phyloP scores from a whole-genome alignment of 2,113 vertebrate genomes.

The Tragelaphus buxtoni region DNA sequence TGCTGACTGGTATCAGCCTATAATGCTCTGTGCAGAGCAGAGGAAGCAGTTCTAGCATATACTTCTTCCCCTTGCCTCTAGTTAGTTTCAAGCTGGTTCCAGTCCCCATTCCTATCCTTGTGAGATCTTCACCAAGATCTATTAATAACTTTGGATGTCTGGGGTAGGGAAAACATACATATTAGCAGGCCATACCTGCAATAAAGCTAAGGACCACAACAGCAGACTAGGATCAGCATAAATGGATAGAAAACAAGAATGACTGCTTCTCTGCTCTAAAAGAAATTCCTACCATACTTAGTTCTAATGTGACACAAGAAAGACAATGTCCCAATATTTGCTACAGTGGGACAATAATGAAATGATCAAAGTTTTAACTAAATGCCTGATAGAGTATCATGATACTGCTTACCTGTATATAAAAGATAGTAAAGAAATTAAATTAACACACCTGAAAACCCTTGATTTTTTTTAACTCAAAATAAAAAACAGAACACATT shows the following conservation, averaged over 20 bases:
- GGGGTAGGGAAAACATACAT: background rate
- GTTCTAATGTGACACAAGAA: constrained; percentile 12
- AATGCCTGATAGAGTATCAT: background rate
- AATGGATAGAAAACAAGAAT: background rate
- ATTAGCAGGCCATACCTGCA: background rate
- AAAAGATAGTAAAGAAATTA: constrained; percentile 6
- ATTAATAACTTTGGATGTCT: background rate
- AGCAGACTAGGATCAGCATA: background rate
- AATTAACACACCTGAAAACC: background rate
- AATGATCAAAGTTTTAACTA: background rate
- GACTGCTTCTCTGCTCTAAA: background rate
- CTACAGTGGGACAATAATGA: background rate
- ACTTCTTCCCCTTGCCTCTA: background rate
- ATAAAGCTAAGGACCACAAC: background rate
- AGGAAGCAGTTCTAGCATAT: background rate
- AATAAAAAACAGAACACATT: constrained; percentile 34
- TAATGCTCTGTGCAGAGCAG: background rate
- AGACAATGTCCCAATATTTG: background rate
- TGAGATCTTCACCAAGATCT: background rate
- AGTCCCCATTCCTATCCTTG: background rate
- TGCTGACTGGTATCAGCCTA: background rate
- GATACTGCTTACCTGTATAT: background rate
- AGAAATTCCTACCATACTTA: background rate
- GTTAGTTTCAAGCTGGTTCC: background rate
- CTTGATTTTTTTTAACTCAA: constrained; percentile 28